These are phyloP conservation scores for Druon quercuslanigerum DNA, from an alignment of 1,140 invertebrate genomes.

Conservation along the genomic window DNA sequence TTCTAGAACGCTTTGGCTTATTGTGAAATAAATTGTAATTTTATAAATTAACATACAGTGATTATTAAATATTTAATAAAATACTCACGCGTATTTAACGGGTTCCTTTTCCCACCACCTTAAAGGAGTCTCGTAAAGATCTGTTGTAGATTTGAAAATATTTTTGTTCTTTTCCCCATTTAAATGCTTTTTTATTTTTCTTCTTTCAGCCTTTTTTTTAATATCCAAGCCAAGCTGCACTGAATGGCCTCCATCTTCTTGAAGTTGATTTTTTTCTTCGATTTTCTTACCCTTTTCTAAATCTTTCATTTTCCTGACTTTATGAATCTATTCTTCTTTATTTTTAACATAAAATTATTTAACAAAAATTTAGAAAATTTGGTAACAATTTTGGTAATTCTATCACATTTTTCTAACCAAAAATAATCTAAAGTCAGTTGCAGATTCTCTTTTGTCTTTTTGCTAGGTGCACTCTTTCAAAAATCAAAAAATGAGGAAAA, in stretches of 20 bases:
- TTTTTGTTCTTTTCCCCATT: constrained; percentile 30
- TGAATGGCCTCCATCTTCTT: neutral
- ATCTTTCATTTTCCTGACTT: neutral
- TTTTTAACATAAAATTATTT: neutral
- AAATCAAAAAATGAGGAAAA: no score
- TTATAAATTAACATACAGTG: no score
- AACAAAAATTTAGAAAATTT: no score
- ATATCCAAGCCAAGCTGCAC: neutral
- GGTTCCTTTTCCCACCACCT: constrained; percentile 60
- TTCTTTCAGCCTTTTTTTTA: neutral
- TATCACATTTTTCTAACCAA: no score
- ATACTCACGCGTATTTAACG: constrained; percentile 65
- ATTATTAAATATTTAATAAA: neutral
- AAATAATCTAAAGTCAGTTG: no score
- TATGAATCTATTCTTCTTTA: neutral
- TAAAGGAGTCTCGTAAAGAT: constrained; percentile 52
- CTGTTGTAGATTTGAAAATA: constrained; percentile 46
- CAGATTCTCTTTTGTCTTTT: neutral
- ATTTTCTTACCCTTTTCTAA: constrained; percentile 34
- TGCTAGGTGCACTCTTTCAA: no score
- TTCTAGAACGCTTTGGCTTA: no score
- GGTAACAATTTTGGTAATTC: no score
- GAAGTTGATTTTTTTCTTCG: constrained; percentile 12
- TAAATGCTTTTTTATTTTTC: neutral
- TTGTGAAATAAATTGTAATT: no score